These are phyloP conservation scores for Bos indicus DNA, from an alignment of 2,113 vertebrate species.

Conservation along the genomic window DNA sequence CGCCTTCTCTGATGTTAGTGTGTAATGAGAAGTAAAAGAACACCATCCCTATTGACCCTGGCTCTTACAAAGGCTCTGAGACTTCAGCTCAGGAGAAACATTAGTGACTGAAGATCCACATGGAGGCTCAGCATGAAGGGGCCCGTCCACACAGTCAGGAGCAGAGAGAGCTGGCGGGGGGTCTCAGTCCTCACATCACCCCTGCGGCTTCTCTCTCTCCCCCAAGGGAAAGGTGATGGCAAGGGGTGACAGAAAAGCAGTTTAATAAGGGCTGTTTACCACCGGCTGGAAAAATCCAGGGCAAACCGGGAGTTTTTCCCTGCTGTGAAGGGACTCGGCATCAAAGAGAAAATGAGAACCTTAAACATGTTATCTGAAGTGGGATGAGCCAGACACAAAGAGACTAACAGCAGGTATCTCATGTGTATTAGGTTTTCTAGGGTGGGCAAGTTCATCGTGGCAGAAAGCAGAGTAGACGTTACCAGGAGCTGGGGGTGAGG, in stretches of 20 bases:
- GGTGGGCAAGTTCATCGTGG: fast-evolving
- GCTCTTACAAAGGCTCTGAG: neutral
- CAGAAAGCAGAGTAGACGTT: fast-evolving
- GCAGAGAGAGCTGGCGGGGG: neutral
- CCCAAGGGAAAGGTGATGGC: neutral
- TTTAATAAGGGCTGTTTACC: neutral
- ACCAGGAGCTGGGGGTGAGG: neutral
- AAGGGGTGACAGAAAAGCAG: fast-evolving
- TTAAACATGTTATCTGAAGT: fast-evolving
- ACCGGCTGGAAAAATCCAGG: neutral
- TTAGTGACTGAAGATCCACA: fast-evolving
- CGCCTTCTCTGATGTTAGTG: fast-evolving
- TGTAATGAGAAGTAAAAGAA: neutral
- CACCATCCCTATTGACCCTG: fast-evolving
- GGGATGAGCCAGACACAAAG: neutral
- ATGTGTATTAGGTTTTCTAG: fast-evolving
- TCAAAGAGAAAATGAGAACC: neutral
- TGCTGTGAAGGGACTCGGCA: neutral
- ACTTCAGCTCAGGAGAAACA: neutral
- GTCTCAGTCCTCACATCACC: neutral
- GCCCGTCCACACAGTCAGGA: fast-evolving
- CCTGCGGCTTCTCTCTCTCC: neutral
- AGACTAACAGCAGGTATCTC: fast-evolving
- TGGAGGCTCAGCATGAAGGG: fast-evolving
- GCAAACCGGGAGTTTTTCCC: fast-evolving